Conservation (phyloP, 2,113 vertebrate genomes). For the Bufo gargarizans region DNA sequence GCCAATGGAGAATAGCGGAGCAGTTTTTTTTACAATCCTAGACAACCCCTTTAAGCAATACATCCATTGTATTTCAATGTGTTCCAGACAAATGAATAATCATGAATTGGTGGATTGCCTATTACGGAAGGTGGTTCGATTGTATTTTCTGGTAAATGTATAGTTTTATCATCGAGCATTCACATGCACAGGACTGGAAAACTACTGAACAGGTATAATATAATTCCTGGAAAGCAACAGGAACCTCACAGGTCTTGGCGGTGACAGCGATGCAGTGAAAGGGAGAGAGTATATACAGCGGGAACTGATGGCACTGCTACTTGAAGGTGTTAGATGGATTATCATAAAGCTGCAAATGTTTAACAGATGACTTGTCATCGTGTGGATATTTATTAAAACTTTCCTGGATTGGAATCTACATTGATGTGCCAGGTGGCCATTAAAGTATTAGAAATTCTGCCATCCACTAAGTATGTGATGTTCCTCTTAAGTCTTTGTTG, state of each 20-base stretch:
- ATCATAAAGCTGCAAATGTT: constrained; percentile 23
- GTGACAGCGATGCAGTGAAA: neutral
- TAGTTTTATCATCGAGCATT: neutral
- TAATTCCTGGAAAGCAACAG: neutral
- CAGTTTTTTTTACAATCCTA: too few relatives aligned
- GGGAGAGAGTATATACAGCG: neutral
- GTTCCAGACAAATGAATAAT: too few relatives aligned
- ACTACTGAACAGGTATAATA: neutral
- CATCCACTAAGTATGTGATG: constrained; percentile 2
- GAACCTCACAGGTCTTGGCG: neutral
- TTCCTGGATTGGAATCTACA: constrained; percentile 27
- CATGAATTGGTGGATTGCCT: too few relatives aligned
- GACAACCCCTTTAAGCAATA: too few relatives aligned
- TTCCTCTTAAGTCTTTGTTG: constrained; percentile 22
- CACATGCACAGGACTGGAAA: neutral
- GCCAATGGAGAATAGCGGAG: too few relatives aligned
- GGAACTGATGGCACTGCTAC: neutral
- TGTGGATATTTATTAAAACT: constrained; percentile 36
- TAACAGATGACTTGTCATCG: constrained; percentile 29
- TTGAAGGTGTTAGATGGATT: constrained; percentile 35
- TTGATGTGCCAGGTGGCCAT: constrained; percentile 34
- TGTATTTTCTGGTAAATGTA: too few relatives aligned
- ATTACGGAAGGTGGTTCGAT: too few relatives aligned
- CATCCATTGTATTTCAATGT: too few relatives aligned
- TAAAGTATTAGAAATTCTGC: constrained; percentile 32